Evolutionary conservation across 2,113 vertebrate species (phyloP).

Genomic region (Chiloscyllium plagiosum): DNA sequence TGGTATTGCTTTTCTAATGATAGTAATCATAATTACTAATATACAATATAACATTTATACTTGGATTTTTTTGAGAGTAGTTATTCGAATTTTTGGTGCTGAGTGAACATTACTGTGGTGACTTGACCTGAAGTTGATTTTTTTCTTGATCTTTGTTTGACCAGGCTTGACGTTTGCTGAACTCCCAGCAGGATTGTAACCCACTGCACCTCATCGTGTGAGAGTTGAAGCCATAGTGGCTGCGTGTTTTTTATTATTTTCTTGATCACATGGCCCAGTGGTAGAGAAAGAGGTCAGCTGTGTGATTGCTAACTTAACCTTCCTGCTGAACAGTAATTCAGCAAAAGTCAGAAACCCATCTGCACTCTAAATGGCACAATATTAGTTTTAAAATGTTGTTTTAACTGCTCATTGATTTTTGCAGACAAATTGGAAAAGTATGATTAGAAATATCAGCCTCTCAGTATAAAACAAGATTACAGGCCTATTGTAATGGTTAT

Average conservation of each 20-base stretch:
- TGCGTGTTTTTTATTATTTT: slow-evolving; percentile 21
- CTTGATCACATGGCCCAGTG: slow-evolving; percentile 14
- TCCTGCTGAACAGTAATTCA: slow-evolving; percentile 33
- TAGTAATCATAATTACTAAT: not conserved
- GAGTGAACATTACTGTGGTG: slow-evolving; percentile 4
- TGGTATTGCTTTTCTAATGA: not conserved
- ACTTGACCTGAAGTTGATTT: slow-evolving; percentile 26
- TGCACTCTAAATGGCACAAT: slow-evolving; percentile 7
- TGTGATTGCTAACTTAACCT: slow-evolving; percentile 37
- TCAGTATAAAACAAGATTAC: not conserved
- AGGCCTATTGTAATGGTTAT: not conserved
- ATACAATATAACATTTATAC: slow-evolving; percentile 4
- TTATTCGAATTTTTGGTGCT: not conserved
- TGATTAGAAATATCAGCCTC: slow-evolving; percentile 24
- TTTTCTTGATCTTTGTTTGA: slow-evolving; percentile 22
- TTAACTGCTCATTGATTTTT: slow-evolving; percentile 7
- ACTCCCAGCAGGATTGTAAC: slow-evolving; percentile 26
- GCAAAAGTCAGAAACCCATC: slow-evolving; percentile 20
- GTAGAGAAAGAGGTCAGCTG: slow-evolving; percentile 31
- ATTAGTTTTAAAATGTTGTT: slow-evolving; percentile 35
- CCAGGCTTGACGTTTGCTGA: slow-evolving; percentile 22
- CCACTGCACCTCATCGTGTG: not conserved
- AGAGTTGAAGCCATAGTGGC: not conserved
- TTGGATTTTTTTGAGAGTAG: not conserved
- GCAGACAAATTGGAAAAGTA: slow-evolving; percentile 8